These are phyloP conservation scores for Caerostris extrusa DNA, from an alignment of 1,140 invertebrate species.

Conservation along the genomic window DNA sequence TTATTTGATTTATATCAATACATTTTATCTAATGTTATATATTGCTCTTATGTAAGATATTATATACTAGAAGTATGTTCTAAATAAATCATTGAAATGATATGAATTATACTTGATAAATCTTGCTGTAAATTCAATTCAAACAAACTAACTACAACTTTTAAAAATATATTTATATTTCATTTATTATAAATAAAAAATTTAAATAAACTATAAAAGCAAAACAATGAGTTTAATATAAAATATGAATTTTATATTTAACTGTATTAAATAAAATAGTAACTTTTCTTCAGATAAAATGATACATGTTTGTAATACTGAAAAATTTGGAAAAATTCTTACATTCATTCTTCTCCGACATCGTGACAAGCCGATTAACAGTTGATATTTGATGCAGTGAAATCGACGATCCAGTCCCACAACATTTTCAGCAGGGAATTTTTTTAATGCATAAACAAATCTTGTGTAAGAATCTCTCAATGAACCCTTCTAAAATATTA, in stretches of 20 bases:
- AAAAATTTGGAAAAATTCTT: conserved; percentile 82
- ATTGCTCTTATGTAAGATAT: too few relatives aligned
- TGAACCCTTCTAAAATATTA: background rate
- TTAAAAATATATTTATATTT: background rate
- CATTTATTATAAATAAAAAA: background rate
- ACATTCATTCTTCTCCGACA: conserved; percentile 97
- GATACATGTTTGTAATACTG: too few relatives aligned
- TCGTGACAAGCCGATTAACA: conserved; percentile 93
- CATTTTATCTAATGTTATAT: too few relatives aligned
- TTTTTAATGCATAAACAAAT: conserved; percentile 97
- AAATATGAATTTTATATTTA: background rate
- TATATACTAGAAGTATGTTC: too few relatives aligned
- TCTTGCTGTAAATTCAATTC: too few relatives aligned
- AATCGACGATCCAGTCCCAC: conserved; percentile 84
- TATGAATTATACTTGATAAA: too few relatives aligned
- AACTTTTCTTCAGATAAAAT: background rate
- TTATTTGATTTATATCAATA: too few relatives aligned
- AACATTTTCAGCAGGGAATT: conserved; percentile 87
- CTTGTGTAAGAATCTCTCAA: conserved; percentile 96
- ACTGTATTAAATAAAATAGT: background rate
- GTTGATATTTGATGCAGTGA: conserved; percentile 92
- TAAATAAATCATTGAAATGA: too few relatives aligned
- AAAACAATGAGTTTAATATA: background rate
- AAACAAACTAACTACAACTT: too few relatives aligned
- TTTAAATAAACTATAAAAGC: background rate